A percentile compares a stretch with the other conserved stretches of the same genome.
phyloP scores from a whole-genome alignment of 2,888 invertebrate species.

The Galerucella pusilla region DNA sequence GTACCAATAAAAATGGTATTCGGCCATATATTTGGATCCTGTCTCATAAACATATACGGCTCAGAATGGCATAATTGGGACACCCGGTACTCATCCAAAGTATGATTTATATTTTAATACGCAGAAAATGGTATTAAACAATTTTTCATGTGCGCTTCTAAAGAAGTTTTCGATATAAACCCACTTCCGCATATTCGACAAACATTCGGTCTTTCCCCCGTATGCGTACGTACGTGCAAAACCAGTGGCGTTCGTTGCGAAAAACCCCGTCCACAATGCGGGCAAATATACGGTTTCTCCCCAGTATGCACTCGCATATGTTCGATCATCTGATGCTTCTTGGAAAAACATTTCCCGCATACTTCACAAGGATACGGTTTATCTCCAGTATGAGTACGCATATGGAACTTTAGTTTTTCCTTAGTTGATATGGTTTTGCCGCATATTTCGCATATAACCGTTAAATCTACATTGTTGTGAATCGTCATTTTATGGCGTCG shows the following conservation, averaged over 20 bases:
- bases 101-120: not conserved
- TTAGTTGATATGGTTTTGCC: slow-evolving; percentile 51
- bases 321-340: slow-evolving; percentile 48
- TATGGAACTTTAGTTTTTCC: slow-evolving; percentile 52
- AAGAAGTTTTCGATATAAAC: slow-evolving; percentile 59
- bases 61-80: too few relatives aligned
- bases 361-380: slow-evolving; percentile 53
- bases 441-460: slow-evolving; percentile 57
- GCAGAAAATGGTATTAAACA: slow-evolving; percentile 47
- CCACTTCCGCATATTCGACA: slow-evolving; percentile 52
- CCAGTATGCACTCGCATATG: slow-evolving; percentile 55
- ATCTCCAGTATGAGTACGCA: slow-evolving; percentile 55
- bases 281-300: slow-evolving; percentile 52
- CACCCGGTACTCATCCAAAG: not conserved
- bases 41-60: too few relatives aligned
- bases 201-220: slow-evolving; percentile 48
- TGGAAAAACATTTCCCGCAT: slow-evolving; percentile 49
- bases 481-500: slow-evolving; percentile 61
- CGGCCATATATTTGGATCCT: too few relatives aligned
- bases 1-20: too few relatives aligned
- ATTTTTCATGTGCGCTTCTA: slow-evolving; percentile 60
- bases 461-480: slow-evolving; percentile 63
- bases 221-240: slow-evolving; percentile 52
- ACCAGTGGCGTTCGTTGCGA: slow-evolving; percentile 52
- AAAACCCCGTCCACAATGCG: slow-evolving; percentile 55